Evolutionary conservation across 2,113 vertebrate genomes (phyloP), one percentile per base, ranked within the genome.

Genomic region (Shinisaurus crocodilurus): DNA sequence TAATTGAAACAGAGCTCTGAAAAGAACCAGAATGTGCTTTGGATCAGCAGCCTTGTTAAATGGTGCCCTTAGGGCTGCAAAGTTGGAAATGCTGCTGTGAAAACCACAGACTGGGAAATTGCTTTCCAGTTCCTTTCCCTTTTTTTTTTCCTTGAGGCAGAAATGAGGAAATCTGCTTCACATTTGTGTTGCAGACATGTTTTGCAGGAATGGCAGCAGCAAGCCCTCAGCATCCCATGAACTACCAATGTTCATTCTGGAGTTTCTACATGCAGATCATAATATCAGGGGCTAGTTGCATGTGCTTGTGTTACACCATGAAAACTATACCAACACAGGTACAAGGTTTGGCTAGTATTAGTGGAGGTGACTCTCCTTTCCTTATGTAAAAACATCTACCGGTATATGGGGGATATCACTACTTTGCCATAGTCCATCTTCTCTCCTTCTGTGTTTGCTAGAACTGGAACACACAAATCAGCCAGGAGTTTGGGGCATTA

Each of bases 381-480:
- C 16, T 60, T 1, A 20, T 20, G 13, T 63, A 86, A 82, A 34
- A 5, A 57, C 82, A 1, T 25, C 60, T 40, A 70, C 83, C 70
- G n/a, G n/a, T n/a, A n/a, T n/a, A n/a, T 89, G 65, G 88, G 32
- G 86, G 10, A 60, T 72, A 87, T 86, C 7, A 18, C 74, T 84
- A 1, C 34, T 86, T 18, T 91, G 40, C 76, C 90, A 86, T 74
- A 90, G 20, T 63, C 29, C 40, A 65, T 82, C 60, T 92, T 32
- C 1, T 91, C 18, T 84, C 90, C 80, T 63, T 16, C 27, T 37
- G 85, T 29, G 37, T 9, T 57, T 0, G 0, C n/a, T n/a, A n/a
- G n/a, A n/a, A 12, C 23, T 69, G 60, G 20, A 69, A 25, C 74
- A 70, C n/a, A 50, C 37, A 77, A 32, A 34, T 69, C 25, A 60